Evolutionary conservation across 2,888 invertebrate genomes (phyloP).

Genomic region (Synanthedon myopaeformis): DNA sequence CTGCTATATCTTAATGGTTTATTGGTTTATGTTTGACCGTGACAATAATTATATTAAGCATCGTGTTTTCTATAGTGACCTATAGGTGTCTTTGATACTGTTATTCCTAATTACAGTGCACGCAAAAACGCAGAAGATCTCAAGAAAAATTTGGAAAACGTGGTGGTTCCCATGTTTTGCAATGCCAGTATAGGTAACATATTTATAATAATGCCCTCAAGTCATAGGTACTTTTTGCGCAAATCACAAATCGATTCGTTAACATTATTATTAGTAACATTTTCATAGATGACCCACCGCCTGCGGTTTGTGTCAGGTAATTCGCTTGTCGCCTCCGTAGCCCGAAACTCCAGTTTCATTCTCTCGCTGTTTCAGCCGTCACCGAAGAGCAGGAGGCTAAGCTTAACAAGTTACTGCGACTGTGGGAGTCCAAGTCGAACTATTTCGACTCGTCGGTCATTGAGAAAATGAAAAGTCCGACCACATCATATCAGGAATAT

Average conservation of each 20-base stretch:
- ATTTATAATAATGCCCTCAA: conserved; percentile 69
- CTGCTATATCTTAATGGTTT: background rate
- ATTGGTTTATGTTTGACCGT: conserved; percentile 25
- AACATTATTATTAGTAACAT: conserved; percentile 35
- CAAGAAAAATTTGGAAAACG: conserved; percentile 92
- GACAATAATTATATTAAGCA: background rate
- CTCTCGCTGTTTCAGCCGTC: conserved; percentile 74
- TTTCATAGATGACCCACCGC: conserved; percentile 39
- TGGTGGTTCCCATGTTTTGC: conserved; percentile 98
- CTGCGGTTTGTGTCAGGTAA: conserved; percentile 60
- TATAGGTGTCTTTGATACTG: conserved; percentile 63
- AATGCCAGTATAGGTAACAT: conserved; percentile 84
- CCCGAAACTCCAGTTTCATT: conserved; percentile 29
- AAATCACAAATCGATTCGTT: conserved; percentile 20
- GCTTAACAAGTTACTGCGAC: conserved; percentile 89
- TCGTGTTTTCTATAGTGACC: background rate
- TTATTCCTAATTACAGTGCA: conserved; percentile 81
- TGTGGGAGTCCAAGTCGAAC: conserved; percentile 97
- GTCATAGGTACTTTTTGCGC: conserved; percentile 54
- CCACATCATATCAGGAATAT: conserved; percentile 89
- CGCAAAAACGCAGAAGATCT: conserved; percentile 95
- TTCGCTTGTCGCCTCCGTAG: conserved; percentile 35
- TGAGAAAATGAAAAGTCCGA: conserved; percentile 88
- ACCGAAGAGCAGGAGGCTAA: conserved; percentile 91
- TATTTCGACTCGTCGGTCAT: conserved; percentile 86